Evolutionary conservation across 2,113 vertebrate genomes (phyloP).

Genomic region (Potamarius usumacintae): DNA sequence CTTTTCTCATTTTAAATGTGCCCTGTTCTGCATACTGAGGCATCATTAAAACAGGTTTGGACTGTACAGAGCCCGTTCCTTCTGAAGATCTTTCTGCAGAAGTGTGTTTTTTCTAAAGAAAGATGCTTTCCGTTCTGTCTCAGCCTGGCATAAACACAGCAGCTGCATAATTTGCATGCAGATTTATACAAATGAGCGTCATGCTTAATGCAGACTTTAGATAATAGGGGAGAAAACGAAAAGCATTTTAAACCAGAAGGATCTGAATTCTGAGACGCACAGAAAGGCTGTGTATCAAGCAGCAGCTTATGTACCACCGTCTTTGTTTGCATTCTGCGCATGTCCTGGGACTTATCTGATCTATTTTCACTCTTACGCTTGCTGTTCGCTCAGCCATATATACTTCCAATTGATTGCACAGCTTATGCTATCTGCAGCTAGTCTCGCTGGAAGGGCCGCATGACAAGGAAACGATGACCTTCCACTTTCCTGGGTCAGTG

Average conservation of each 20-base stretch:
- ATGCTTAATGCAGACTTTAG: constrained; percentile 65
- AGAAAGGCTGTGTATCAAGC: constrained; percentile 31
- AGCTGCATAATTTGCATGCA: constrained; percentile 70
- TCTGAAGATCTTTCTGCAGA: constrained; percentile 65
- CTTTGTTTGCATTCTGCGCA: constrained; percentile 26
- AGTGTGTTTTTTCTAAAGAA: constrained; percentile 76
- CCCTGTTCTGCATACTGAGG: constrained; percentile 66
- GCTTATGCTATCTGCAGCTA: constrained; percentile 41
- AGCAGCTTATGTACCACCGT: constrained; percentile 48
- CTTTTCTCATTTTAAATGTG: constrained; percentile 63
- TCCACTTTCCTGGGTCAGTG: constrained; percentile 56
- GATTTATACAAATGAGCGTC: constrained; percentile 73
- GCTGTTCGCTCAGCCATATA: background rate
- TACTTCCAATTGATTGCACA: constrained; percentile 15
- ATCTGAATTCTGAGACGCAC: constrained; percentile 51
- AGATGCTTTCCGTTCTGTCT: constrained; percentile 68
- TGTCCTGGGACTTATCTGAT: constrained; percentile 47
- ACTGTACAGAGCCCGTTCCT: constrained; percentile 58
- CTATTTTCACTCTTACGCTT: background rate
- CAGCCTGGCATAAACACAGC: constrained; percentile 68
- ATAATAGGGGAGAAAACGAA: constrained; percentile 64
- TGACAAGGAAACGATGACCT: constrained; percentile 57
- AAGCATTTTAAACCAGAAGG: constrained; percentile 48
- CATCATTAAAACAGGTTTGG: constrained; percentile 60
- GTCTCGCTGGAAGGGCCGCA: constrained; percentile 46